Evolutionary conservation across 2,888 invertebrate species (phyloP).

Genomic region (Dynastes hyllus): DNA sequence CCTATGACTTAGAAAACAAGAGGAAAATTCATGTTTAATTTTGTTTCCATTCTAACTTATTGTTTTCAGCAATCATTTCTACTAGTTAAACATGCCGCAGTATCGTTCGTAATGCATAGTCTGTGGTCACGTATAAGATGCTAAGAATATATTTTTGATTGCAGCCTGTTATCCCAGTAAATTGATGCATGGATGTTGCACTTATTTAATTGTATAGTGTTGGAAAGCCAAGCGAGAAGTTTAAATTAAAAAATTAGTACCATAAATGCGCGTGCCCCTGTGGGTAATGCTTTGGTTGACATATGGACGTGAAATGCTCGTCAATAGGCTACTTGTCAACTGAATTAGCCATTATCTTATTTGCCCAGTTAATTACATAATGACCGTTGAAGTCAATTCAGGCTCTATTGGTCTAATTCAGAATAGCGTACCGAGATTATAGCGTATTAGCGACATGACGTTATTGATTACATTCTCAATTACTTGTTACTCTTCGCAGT

Average conservation of each 20-base stretch:
- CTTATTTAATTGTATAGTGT: constrained; percentile 3
- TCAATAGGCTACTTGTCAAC: constrained; percentile 27
- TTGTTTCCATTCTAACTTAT: too few relatives aligned
- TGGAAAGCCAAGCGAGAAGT: neutral
- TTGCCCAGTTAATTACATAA: constrained; percentile 40
- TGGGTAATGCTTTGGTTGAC: constrained; percentile 8
- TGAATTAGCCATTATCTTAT: constrained; percentile 41
- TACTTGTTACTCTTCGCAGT: constrained; percentile 16
- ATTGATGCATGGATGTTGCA: constrained; percentile 8
- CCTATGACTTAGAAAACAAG: too few relatives aligned
- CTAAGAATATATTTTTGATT: neutral
- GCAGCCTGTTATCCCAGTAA: neutral
- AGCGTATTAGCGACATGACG: neutral
- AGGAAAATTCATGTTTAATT: too few relatives aligned
- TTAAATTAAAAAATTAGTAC: constrained; percentile 25
- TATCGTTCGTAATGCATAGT: too few relatives aligned
- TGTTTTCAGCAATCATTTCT: too few relatives aligned
- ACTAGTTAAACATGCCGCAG: too few relatives aligned
- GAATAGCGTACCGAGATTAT: constrained; percentile 29
- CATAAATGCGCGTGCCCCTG: constrained; percentile 14
- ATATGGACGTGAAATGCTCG: neutral
- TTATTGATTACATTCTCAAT: constrained; percentile 26
- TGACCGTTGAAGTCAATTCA: constrained; percentile 38
- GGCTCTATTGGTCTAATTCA: constrained; percentile 40
- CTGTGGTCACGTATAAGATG: too few relatives aligned